These are phyloP conservation scores for Chunga burmeisteri DNA, from an alignment of 2,113 vertebrate species.

Conservation along the genomic window DNA sequence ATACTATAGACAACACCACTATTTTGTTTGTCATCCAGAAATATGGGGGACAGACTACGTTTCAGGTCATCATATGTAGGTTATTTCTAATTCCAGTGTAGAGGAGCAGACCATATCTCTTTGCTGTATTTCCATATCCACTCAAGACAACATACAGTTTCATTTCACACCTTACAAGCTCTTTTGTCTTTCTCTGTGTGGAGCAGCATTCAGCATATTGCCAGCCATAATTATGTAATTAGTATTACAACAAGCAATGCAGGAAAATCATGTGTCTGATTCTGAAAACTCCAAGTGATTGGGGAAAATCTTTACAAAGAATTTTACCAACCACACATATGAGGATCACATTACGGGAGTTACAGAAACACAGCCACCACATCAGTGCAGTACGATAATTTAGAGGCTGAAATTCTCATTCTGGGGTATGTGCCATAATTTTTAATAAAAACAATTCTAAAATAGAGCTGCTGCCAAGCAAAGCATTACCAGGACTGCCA, in stretches of 20 bases:
- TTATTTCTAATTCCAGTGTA: neutral
- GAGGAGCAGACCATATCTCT: neutral
- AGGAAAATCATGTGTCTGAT: neutral
- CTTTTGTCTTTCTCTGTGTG: neutral
- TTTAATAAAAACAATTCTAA: constrained; percentile 31
- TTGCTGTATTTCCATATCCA: neutral
- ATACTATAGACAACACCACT: neutral
- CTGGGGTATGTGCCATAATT: neutral
- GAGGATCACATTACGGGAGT: neutral
- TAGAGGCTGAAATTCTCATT: neutral
- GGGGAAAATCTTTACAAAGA: neutral
- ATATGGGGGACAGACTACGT: neutral
- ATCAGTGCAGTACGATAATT: neutral
- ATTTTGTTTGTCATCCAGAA: neutral
- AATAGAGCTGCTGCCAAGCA: constrained; percentile 34
- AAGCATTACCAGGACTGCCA: constrained; percentile 19
- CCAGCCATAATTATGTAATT: neutral
- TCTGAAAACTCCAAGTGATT: neutral
- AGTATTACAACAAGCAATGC: neutral
- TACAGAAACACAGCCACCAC: neutral
- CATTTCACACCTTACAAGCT: neutral
- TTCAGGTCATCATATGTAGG: neutral
- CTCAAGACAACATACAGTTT: neutral
- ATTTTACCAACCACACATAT: neutral
- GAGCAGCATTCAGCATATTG: neutral